These are phyloP conservation scores for Calephelis nemesis DNA, from an alignment of 1,140 invertebrate genomes.

Conservation along the genomic window DNA sequence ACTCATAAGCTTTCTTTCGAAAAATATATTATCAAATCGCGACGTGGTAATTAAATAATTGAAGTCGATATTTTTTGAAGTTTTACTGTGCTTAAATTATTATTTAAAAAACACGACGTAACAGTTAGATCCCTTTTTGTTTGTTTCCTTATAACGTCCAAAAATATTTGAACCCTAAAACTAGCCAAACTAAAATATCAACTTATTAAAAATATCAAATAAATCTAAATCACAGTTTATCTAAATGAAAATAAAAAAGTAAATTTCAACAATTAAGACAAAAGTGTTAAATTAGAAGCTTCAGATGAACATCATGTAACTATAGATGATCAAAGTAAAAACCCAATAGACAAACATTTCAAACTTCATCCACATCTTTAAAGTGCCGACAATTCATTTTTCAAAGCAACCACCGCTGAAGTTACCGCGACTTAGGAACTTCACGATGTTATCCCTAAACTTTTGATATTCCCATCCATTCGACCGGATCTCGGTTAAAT, in stretches of 20 bases:
- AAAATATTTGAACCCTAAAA: no score
- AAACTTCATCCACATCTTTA: slow-evolving; percentile 52
- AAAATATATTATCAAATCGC: no score
- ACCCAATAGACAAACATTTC: slow-evolving; percentile 11
- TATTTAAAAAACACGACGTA: no score
- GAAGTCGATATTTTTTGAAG: no score
- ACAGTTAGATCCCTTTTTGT: no score
- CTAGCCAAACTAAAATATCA: no score
- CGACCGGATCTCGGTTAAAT: slow-evolving; percentile 54
- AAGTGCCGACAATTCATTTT: slow-evolving; percentile 76
- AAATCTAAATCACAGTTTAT: no score
- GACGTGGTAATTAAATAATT: no score
- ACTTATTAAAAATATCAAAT: no score
- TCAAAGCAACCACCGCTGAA: slow-evolving; percentile 57
- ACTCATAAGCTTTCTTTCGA: no score
- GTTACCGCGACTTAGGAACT: slow-evolving; percentile 48
- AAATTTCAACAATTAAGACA: background rate
- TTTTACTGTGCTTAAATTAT: no score
- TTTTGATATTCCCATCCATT: slow-evolving; percentile 67
- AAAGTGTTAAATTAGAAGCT: background rate
- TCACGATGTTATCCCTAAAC: slow-evolving; percentile 50
- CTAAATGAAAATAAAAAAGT: background rate
- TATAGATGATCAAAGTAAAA: slow-evolving; percentile 17
- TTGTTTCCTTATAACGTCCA: no score
- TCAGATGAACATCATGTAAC: background rate